phyloP scores from a whole-genome alignment of 2,113 vertebrate species.

The Potamarius usumacintae region DNA sequence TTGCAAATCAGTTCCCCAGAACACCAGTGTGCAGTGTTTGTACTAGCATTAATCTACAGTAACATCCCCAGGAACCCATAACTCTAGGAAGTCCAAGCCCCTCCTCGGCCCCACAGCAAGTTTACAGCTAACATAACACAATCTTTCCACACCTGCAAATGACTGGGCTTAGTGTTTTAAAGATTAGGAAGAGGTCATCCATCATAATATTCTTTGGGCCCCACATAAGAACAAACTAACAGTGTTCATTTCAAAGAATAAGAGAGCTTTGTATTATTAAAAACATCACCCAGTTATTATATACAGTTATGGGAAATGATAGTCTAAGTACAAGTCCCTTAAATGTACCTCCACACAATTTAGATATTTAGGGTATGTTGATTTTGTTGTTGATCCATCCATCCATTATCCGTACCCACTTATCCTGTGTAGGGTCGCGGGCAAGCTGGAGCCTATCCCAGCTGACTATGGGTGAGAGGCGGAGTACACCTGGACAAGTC shows the following conservation, averaged over 20 bases:
- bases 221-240: conserved; percentile 13
- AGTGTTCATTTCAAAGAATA: conserved; percentile 20
- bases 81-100: neutral
- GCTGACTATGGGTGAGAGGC: no score
- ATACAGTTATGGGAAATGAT: no score
- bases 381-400: no score
- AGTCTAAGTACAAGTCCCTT: no score
- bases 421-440: no score
- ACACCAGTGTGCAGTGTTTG: conserved; percentile 1
- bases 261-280: neutral
- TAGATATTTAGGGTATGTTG: no score
- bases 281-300: no score
- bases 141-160: conserved; percentile 48
- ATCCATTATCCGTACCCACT: no score
- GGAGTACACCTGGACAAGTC: no score
- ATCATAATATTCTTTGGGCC: conserved; percentile 19
- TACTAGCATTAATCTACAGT: conserved; percentile 38
- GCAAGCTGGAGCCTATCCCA: no score
- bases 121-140: conserved; percentile 27
- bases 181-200: neutral
- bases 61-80: conserved; percentile 22
- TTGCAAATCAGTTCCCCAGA: neutral
- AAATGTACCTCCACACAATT: neutral
- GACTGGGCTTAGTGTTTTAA: conserved; percentile 21
- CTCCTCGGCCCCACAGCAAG: conserved; percentile 18